Conservation (phyloP, 2,113 vertebrate species). For the Paedocypris sp. region DNA sequence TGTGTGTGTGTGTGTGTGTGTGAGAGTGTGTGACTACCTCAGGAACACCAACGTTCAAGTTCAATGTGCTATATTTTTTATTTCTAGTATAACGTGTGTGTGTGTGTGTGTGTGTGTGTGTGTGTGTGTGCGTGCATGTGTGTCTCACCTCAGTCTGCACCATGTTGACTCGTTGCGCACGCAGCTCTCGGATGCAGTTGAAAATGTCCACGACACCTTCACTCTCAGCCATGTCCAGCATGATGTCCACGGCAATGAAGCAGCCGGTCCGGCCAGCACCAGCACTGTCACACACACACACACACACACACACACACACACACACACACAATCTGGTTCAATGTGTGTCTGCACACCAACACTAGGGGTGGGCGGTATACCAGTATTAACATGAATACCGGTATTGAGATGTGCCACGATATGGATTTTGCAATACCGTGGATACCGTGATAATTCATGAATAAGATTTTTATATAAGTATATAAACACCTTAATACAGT, state of each 20-base stretch:
- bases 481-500: too few relatives aligned
- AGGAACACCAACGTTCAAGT: too few relatives aligned
- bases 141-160: constrained; percentile 85
- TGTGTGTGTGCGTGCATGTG: neutral
- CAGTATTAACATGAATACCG: too few relatives aligned
- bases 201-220: constrained; percentile 96
- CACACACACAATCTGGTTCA: too few relatives aligned
- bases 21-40: neutral
- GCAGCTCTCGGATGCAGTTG: constrained; percentile 94
- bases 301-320: too few relatives aligned
- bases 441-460: too few relatives aligned
- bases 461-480: too few relatives aligned
- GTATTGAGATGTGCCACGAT: too few relatives aligned
- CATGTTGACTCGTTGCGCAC: constrained; percentile 91
- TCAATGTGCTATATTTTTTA: too few relatives aligned
- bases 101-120: neutral
- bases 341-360: too few relatives aligned
- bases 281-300: constrained; percentile 56
- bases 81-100: neutral
- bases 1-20: neutral
- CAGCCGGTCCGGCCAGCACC: constrained; percentile 91
- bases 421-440: too few relatives aligned
- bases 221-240: constrained; percentile 97
- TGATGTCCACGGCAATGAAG: constrained; percentile 95
- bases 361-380: too few relatives aligned